Base-by-base conservation (phyloP, 2,113 vertebrate genomes). In the Irena cyanogastra region DNA sequence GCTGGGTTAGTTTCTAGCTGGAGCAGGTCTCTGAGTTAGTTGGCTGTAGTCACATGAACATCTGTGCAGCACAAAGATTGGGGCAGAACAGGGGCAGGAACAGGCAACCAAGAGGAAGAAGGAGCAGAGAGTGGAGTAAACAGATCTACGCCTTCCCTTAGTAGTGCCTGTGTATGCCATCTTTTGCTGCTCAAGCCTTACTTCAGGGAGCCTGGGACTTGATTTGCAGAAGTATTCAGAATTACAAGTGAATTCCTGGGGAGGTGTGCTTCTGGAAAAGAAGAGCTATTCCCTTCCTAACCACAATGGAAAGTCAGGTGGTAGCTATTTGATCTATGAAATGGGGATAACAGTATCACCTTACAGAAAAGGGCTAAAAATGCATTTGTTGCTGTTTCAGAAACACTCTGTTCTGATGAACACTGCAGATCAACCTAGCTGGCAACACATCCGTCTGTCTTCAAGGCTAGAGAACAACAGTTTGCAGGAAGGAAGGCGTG, bases 21-120 rank as follows among this genome's bases (percentile, higher is more conserved):
- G 44, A 72, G 45, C 35, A 72, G 50, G 63, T 42, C 39, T 65
- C 54, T 33, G 68, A 89, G 54, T 89, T 66, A 59, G n/a, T 18
- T 49, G 7, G 49, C 63, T 0, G 0, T 28, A 35, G 42, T 83
- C 76, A 64, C 37, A n/a, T 1, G 45, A 65, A 65, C 50, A n/a
- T 57, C 39, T 27, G 42, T 70, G 68, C 42, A 50, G 76, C 63
- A 41, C 63, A 70, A 81, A 91, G 49, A n/a, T 6, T 75, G 80
- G 52, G 72, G 47, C 49, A 80, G 68, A 20, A 33, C 57, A n/a
- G 39, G 15, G 30, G 10, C 64, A 88, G 93, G 70, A 76, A 60
- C 30, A 19, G 12, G 78, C 74, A 85, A 12, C 30, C 30, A 11
- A 22, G 49, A 72, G 57, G 66, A 35, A 82, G 69, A 39, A 74